phyloP scores from a whole-genome alignment of 2,797 vertebrate genomes.

The Morelia viridis region DNA sequence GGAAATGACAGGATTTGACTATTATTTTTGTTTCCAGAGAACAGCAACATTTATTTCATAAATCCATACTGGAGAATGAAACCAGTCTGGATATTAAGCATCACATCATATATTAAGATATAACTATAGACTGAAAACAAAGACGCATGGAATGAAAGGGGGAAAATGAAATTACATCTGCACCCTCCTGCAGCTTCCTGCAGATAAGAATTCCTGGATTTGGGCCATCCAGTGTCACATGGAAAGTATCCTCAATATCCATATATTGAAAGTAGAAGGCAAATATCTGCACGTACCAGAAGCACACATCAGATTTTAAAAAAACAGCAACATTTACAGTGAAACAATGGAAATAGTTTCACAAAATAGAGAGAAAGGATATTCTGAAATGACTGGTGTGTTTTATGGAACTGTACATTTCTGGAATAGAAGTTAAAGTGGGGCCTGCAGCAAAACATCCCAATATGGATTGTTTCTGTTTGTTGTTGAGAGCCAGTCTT shows the following conservation, averaged over 20 bases:
- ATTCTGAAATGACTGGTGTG: not conserved
- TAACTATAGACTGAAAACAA: constrained; percentile 44
- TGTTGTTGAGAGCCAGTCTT: not conserved
- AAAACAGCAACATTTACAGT: not conserved
- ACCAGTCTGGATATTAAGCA: not conserved
- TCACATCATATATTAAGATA: not conserved
- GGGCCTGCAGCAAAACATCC: not conserved
- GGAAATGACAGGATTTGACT: not conserved
- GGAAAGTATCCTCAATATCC: constrained; percentile 22
- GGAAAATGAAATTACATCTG: constrained; percentile 34
- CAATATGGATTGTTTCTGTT: not conserved
- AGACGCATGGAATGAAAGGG: constrained; percentile 25
- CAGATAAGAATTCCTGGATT: constrained; percentile 57
- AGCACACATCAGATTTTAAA: not conserved
- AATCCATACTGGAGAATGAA: not conserved
- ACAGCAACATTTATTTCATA: not conserved
- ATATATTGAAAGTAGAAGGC: not conserved
- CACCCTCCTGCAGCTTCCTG: constrained; percentile 60
- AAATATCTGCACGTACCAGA: not conserved
- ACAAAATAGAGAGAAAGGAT: not conserved
- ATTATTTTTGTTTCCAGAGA: not conserved
- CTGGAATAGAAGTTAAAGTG: not conserved
- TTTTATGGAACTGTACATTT: not conserved
- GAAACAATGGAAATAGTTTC: not conserved
- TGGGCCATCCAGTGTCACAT: constrained; percentile 27